phyloP scores from a whole-genome alignment of 1,140 invertebrate species.

The Neotoxoptera formosana region DNA sequence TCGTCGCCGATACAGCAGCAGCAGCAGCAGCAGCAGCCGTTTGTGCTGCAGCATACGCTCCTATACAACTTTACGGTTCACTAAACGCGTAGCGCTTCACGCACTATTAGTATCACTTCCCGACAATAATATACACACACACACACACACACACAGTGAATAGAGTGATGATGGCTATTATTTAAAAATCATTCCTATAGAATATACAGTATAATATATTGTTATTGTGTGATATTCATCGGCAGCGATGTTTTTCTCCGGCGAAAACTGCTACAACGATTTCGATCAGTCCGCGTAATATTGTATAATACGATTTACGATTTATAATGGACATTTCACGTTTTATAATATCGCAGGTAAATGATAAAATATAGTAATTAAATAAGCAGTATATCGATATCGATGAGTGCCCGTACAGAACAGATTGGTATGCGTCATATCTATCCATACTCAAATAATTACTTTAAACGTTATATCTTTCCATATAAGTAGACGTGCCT shows the following conservation, averaged over 20 bases:
- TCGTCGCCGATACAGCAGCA: slow-evolving; percentile 12
- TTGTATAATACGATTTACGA: not conserved
- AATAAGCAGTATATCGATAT: not conserved
- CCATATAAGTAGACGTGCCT: not conserved
- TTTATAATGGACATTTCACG: not conserved
- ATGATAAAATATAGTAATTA: not conserved
- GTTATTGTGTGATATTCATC: not conserved
- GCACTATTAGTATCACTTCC: slow-evolving; percentile 41
- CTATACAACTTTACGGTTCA: slow-evolving; percentile 18
- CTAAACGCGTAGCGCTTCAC: slow-evolving; percentile 35
- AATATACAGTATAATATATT: not conserved
- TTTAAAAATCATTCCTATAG: not conserved
- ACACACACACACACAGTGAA: not conserved
- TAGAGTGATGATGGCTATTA: not conserved
- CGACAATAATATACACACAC: not conserved
- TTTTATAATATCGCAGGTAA: not conserved
- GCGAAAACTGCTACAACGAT: not conserved
- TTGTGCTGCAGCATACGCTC: not conserved
- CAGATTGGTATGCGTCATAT: not conserved
- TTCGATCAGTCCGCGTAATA: not conserved
- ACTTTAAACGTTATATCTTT: not conserved
- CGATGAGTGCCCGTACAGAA: not conserved
- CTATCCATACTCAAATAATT: not conserved
- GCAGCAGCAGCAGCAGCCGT: not conserved
- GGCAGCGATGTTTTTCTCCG: not conserved